Conservation (phyloP, 1,140 invertebrate genomes). For the Goniozus legneri region DNA sequence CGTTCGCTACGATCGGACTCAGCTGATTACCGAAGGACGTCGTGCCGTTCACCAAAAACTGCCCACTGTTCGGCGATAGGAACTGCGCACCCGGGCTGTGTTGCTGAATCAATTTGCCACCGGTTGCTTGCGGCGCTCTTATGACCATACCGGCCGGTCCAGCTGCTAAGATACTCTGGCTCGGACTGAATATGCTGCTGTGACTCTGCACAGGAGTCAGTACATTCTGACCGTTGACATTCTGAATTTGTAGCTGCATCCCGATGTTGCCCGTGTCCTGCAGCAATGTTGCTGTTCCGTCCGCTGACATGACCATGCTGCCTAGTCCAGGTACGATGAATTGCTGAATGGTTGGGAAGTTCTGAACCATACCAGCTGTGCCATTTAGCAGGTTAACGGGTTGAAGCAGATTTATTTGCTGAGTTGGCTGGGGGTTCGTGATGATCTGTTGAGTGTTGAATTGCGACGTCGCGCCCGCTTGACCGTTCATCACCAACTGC, state of each 20-base stretch:
- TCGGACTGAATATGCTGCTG: conserved; percentile 53
- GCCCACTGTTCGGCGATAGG: conserved; percentile 67
- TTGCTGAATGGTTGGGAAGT: conserved; percentile 77
- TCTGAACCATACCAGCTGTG: conserved; percentile 67
- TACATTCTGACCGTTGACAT: conserved; percentile 75
- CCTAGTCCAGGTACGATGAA: conserved; percentile 77
- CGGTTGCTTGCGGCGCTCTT: conserved; percentile 64
- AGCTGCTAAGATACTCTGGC: conserved; percentile 66
- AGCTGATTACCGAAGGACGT: conserved; percentile 68
- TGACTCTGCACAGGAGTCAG: conserved; percentile 70
- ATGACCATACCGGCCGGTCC: conserved; percentile 75
- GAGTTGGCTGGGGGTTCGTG: conserved; percentile 66
- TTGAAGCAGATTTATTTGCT: conserved; percentile 75
- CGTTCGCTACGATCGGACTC: conserved; percentile 71
- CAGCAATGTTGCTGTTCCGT: conserved; percentile 64
- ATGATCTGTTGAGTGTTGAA: conserved; percentile 68
- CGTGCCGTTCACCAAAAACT: conserved; percentile 71
- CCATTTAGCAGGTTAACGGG: conserved; percentile 77
- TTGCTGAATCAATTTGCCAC: conserved; percentile 71
- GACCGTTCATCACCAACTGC: conserved; percentile 70
- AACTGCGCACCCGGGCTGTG: conserved; percentile 69
- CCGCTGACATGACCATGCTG: conserved; percentile 71
- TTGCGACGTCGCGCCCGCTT: conserved; percentile 57
- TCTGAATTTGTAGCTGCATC: conserved; percentile 74
- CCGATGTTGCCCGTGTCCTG: conserved; percentile 66